Conservation (phyloP, 1,140 invertebrate genomes). For the Atta cephalotes region DNA sequence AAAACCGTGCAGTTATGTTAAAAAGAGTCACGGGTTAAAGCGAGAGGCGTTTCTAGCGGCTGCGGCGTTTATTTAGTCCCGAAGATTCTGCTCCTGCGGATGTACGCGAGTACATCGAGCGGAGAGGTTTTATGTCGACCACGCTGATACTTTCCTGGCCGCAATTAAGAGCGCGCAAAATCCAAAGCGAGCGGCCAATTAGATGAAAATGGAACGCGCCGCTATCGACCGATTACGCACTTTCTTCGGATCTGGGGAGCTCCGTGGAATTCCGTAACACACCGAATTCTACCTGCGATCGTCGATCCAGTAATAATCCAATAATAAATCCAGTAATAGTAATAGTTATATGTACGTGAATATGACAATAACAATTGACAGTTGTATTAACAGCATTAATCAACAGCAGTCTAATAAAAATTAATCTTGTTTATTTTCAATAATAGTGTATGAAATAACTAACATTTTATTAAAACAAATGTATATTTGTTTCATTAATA, state of each 20-base stretch:
- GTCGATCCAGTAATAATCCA: background rate
- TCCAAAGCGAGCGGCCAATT: conserved; percentile 57
- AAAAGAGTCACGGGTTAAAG: conserved; percentile 27
- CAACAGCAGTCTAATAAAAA: too few species aligned
- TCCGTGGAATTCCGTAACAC: background rate
- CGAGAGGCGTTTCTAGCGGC: conserved; percentile 41
- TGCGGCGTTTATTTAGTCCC: conserved; percentile 33
- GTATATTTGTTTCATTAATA: too few species aligned
- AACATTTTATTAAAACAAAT: too few species aligned
- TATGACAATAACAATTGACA: background rate
- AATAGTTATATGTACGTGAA: background rate
- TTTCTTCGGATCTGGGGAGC: background rate
- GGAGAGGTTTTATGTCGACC: conserved; percentile 24
- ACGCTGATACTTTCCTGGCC: conserved; percentile 51
- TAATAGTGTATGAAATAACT: too few species aligned
- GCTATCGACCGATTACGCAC: conserved; percentile 41
- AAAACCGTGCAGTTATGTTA: conserved; percentile 33
- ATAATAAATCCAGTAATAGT: background rate
- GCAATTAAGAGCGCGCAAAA: conserved; percentile 64
- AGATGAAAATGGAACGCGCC: conserved; percentile 54
- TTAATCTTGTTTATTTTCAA: too few species aligned
- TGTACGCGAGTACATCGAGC: background rate
- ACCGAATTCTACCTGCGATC: background rate
- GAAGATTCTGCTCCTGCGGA: conserved; percentile 30
- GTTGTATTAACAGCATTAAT: too few species aligned